A percentile compares a stretch with the other conserved stretches of the same genome.
These are phyloP conservation scores for Drosophila gaucha DNA, from an alignment of 2,888 invertebrate species.

Conservation along the genomic window DNA sequence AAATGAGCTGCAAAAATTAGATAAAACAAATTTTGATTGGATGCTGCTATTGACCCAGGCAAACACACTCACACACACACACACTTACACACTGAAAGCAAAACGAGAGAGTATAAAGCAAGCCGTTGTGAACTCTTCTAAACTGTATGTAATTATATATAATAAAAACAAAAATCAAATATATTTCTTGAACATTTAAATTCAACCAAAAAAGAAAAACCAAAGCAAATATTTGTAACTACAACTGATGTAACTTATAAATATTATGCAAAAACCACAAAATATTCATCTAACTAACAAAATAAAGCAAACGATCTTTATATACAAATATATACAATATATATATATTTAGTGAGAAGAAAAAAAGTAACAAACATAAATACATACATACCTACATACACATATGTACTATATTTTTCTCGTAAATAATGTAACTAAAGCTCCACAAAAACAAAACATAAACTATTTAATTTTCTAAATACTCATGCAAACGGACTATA, in stretches of 20 bases:
- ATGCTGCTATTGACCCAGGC: constrained; percentile 17
- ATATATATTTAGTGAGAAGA: constrained; percentile 40
- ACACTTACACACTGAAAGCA: constrained; percentile 11
- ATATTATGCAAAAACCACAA: constrained; percentile 21
- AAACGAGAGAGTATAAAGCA: constrained; percentile 23
- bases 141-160: constrained; percentile 71
- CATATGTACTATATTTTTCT: constrained; percentile 75
- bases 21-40: constrained; percentile 23
- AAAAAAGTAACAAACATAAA: constrained; percentile 20
- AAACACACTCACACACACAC: constrained; percentile 2
- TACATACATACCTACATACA: constrained; percentile 12
- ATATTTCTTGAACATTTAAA: constrained; percentile 66
- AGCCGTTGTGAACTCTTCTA: constrained; percentile 38
- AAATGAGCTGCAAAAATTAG: constrained; percentile 36
- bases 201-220: constrained; percentile 22
- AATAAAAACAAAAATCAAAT: constrained; percentile 32
- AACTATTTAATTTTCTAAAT: constrained; percentile 13
- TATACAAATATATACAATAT: constrained; percentile 36
- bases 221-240: constrained; percentile 36
- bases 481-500: constrained; percentile 41
- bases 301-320: constrained; percentile 36
- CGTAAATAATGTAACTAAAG: constrained; percentile 49
- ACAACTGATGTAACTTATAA: constrained; percentile 55
- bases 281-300: constrained; percentile 54
- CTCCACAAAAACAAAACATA: constrained; percentile 15